Percentiles rank a stretch among this genome's conserved stretches.
Evolutionary conservation across 2,888 invertebrate genomes (phyloP).

Genomic region (Diploptera punctata): DNA sequence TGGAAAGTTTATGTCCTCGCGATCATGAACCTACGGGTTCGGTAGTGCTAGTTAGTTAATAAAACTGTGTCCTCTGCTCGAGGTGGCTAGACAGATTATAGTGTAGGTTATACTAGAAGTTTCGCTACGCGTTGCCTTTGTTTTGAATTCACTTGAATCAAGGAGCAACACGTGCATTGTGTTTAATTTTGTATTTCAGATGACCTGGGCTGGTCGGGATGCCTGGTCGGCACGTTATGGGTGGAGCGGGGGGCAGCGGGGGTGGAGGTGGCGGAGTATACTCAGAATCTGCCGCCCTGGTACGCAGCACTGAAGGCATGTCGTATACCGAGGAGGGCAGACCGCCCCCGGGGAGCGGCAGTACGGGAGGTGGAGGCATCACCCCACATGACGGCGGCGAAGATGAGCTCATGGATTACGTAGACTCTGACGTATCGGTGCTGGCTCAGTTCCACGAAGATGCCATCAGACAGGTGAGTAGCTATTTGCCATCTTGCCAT

Average conservation of each 20-base stretch:
- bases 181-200: too few relatives aligned
- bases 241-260: slow-evolving; percentile 16
- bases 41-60: too few relatives aligned
- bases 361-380: slow-evolving; percentile 13
- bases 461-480: slow-evolving; percentile 69
- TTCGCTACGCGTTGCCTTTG: too few relatives aligned
- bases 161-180: too few relatives aligned
- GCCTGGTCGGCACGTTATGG: slow-evolving; percentile 11
- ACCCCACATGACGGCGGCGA: slow-evolving; percentile 30
- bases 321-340: slow-evolving; percentile 41
- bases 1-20: too few relatives aligned
- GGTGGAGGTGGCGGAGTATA: slow-evolving; percentile 20
- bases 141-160: too few relatives aligned
- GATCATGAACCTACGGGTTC: too few relatives aligned
- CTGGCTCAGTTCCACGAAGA: slow-evolving; percentile 80
- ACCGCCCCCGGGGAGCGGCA: slow-evolving; percentile 9
- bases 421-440: slow-evolving; percentile 61
- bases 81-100: too few relatives aligned
- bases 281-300: slow-evolving; percentile 41
- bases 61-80: too few relatives aligned
- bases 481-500: too few relatives aligned
- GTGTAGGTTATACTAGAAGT: too few relatives aligned
- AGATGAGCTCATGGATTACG: slow-evolving; percentile 64
- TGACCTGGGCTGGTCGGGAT: slow-evolving; percentile 27
- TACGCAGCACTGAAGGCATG: slow-evolving; percentile 43